These are phyloP conservation scores for Leptinotarsa tumamoca DNA, from an alignment of 2,888 invertebrate genomes.

Conservation along the genomic window DNA sequence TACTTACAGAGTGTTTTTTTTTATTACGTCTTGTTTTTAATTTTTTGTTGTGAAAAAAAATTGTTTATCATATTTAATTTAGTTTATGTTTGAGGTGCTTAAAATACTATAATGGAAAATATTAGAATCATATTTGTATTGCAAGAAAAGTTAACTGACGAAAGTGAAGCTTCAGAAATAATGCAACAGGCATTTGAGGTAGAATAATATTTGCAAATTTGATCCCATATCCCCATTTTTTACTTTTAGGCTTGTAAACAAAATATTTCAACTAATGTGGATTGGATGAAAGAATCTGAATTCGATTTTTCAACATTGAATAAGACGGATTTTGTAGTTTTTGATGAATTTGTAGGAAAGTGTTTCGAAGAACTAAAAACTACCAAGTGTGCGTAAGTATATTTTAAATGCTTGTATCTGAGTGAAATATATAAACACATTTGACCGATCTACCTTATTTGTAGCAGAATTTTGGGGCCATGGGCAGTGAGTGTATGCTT, in stretches of 20 bases:
- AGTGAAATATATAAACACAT: not conserved
- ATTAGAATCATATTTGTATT: conserved; percentile 68
- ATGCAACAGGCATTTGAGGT: conserved; percentile 75
- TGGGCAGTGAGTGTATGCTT: conserved; percentile 82
- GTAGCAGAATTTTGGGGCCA: conserved; percentile 83
- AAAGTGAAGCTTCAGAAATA: conserved; percentile 71
- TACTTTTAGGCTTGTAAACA: conserved; percentile 62
- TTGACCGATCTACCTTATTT: conserved; percentile 41
- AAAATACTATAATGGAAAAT: conserved; percentile 48
- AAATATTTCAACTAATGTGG: conserved; percentile 70
- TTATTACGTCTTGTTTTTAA: too few relatives aligned
- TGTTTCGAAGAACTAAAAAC: conserved; percentile 75
- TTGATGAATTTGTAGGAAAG: conserved; percentile 82
- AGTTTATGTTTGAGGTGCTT: not conserved
- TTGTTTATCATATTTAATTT: too few relatives aligned
- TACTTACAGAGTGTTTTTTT: too few relatives aligned
- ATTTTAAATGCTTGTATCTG: not conserved
- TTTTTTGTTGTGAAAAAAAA: too few relatives aligned
- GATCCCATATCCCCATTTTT: not conserved
- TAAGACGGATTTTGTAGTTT: conserved; percentile 81
- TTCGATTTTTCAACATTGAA: conserved; percentile 70
- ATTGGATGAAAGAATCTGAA: conserved; percentile 75
- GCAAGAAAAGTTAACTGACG: conserved; percentile 66
- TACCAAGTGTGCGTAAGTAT: conserved; percentile 79
- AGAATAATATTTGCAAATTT: conserved; percentile 53